Evolutionary conservation across 2,113 vertebrate species (phyloP), one percentile per base, ranked within the genome.

Genomic region (Empidonax traillii): DNA sequence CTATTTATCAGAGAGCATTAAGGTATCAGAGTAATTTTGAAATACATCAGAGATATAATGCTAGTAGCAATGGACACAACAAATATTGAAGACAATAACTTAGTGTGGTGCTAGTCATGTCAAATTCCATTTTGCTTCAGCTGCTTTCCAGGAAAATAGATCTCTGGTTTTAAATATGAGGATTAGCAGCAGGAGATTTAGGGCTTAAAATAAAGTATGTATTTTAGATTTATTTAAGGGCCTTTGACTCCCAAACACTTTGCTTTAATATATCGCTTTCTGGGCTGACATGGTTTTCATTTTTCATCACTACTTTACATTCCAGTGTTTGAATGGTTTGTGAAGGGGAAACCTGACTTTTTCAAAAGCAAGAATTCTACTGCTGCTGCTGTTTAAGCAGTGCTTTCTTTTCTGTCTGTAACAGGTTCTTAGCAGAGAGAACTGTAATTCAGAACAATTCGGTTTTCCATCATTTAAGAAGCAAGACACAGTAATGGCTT

Each of bases 131-230:
- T 69, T 56, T 0, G 0, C 43, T 90, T 94, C 68, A 83, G n/a
- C 46, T 94, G 63, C 83, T 94, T 93, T 96, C 78, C 63, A 63
- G 93, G 94, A 95, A 96, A 97, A 88, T 79, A 87, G 79, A 88
- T 96, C 95, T 96, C 89, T 93, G 91, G 66, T 76, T 95, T 93
- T 94, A 95, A 95, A 94, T 84, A 89, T 75, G 66, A 91, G 95
- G 96, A 96, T 97, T 97, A 96, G 89, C 89, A 96, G 87, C 89
- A 96, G 93, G 66, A 95, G 92, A 96, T 97, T 97, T 97, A 94
- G 62, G 47, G 95, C 95, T 97, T 96, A 96, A 94, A 96, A 95
- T 87, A 87, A 94, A 93, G 93, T 90, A 96, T 56, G 95, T 75
- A 95, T 93, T 95, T 88, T 82, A 96, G 97, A 97, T 97, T 97